Base-by-base conservation (phyloP, 2,113 vertebrate genomes). In the Lagopus leucura region DNA sequence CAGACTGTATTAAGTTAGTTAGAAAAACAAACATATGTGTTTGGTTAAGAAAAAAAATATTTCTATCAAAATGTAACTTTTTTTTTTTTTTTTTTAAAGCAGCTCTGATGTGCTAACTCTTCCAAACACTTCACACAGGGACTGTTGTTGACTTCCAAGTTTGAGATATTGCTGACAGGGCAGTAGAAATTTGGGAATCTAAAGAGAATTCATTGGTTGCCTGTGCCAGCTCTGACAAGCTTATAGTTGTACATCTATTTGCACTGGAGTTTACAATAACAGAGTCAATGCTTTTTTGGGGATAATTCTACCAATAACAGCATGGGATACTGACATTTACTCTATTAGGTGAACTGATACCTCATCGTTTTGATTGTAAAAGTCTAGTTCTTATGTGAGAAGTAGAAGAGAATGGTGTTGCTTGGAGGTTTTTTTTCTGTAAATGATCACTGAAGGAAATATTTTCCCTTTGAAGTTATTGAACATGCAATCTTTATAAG, bases 11-110 rank as follows among this genome's bases (percentile, higher is more conserved):
- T 40, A 75, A 3, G 4, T 61, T 80, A 67, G 72, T 82, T 91
- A 94, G 42, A 93, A 96, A 96, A 94, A 21, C 60, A 48, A 92
- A 82, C 14, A n/a, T n/a, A 67, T 48, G 74, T 38, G 14, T 50
- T 92, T 91, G 22, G 20, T 83, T 83, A 58, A 77, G 77, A 75
- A 95, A 94, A 57, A 79, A 74, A 61, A 11, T 43, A 38, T 75
- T 65, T 52, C 30, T 75, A 88, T 30, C 38, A 92, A 85, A 71
- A 94, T 2, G 6, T 52, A 54, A 63, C 5, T 21, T 20, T 43
- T 21, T 36, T 6, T 45, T 38, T 43, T 13, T 38, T 38, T 38
- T 38, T 38, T 38, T 38, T 38, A n/a, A 45, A 42, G 67, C 36
- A 61, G 2, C 1, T 65, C 32, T 89, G 83, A 83, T 38, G 10